Base-by-base conservation (phyloP, 92 coral and sea anemone species). In the Epizoanthus stellaris region DNA sequence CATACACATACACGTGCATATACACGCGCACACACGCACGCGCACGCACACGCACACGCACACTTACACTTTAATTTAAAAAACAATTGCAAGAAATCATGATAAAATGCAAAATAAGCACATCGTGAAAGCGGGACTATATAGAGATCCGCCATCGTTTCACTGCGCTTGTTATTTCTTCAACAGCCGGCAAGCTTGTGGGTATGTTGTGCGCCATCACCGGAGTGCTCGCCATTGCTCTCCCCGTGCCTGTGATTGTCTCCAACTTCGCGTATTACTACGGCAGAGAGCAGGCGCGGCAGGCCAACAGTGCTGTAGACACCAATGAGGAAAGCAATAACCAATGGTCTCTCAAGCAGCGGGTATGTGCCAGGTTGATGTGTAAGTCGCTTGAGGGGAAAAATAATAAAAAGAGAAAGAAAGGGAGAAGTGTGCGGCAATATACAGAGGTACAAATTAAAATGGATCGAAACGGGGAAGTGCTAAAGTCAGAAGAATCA, bases 211-310 rank as follows among this genome's bases (percentile, higher is more conserved):
- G 83, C 10, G 83, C 83, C 3, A 79, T 79, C 49, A 79, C 83
- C 10, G 83, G 83, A 20, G 83, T 79, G 13, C 43, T 79, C 14
- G 83, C 83, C 5, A 79, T 79, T 1, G 83, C 83, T 12, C 83
- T 79, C 42, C 83, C 83, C 5, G 83, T 79, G 1, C 83, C 83
- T 4, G 83, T 79, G 8, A 79, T 79, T 5, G 83, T 79, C 40
- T 79, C 83, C 12, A 79, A 79, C 39, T 79, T 79, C 21, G 83
- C 83, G 13, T 79, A 79, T 43, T 79, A 79, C 47, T 79, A 79
- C 83, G 61, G 83, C 83, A 70, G 83, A 12, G 83, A 79, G 16
- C 83, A 79, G 53, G 73, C 73, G 58, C 83, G 83, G 6, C 83
- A 79, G 39, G 83, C 83, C 5, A 62, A 79, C 59, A 79, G n/a